Evolutionary conservation across 2,113 vertebrate species (phyloP).

Genomic region (Psettodes erumei): DNA sequence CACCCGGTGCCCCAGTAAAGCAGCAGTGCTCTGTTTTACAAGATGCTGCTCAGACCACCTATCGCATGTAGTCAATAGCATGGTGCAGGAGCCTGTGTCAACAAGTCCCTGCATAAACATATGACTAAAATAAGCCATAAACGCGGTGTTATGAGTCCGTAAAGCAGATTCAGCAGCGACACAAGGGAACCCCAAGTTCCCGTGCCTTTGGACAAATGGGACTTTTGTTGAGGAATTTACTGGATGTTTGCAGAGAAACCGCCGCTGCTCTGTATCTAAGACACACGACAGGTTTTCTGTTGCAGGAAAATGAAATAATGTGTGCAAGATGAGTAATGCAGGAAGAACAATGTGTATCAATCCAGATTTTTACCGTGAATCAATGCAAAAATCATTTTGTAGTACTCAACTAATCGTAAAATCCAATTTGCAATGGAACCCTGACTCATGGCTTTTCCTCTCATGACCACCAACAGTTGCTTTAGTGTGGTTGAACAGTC

Average conservation of each 20-base stretch:
- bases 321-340: background rate
- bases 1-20: slow-evolving; percentile 54
- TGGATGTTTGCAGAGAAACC: slow-evolving; percentile 38
- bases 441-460: no score
- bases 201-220: slow-evolving; percentile 39
- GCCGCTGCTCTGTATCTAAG: background rate
- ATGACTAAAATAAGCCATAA: slow-evolving; percentile 39
- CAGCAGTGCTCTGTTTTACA: slow-evolving; percentile 54
- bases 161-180: slow-evolving; percentile 47
- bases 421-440: background rate
- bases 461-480: no score
- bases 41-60: slow-evolving; percentile 48
- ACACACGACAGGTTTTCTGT: slow-evolving; percentile 23
- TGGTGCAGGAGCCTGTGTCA: slow-evolving; percentile 15
- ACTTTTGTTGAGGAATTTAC: slow-evolving; percentile 47
- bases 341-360: background rate
- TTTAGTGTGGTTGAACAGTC: no score
- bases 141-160: slow-evolving; percentile 34
- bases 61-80: slow-evolving; percentile 3
- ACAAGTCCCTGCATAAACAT: slow-evolving; percentile 35
- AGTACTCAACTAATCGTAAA: background rate
- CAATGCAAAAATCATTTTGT: background rate
- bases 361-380: background rate
- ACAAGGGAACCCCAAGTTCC: slow-evolving; percentile 33
- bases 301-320: background rate